These are phyloP conservation scores for Odontothrips loti DNA, from an alignment of 2,888 invertebrate genomes.

Conservation along the genomic window DNA sequence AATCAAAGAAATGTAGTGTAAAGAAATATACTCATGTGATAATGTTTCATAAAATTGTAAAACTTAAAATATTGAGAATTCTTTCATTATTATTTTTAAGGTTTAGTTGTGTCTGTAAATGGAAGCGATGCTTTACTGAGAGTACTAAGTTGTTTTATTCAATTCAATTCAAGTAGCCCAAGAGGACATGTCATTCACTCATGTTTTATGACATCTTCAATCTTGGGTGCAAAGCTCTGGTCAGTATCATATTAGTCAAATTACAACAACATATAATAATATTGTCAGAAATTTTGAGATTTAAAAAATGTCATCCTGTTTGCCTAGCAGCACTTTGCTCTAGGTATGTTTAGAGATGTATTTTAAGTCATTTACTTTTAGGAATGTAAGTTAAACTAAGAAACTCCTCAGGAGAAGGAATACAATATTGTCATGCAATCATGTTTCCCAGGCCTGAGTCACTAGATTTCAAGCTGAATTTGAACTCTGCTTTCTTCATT, in stretches of 20 bases:
- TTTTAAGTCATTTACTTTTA: not conserved
- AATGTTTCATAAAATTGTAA: not conserved
- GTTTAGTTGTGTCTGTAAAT: not conserved
- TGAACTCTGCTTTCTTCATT: too few relatives aligned
- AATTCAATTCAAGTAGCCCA: not conserved
- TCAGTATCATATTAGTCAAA: slow-evolving; percentile 23
- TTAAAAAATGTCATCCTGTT: not conserved
- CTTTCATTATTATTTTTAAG: not conserved
- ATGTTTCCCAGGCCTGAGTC: too few relatives aligned
- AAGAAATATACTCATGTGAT: not conserved
- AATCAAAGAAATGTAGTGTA: not conserved
- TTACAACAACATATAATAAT: not conserved
- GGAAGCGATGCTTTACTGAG: not conserved
- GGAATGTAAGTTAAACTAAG: too few relatives aligned
- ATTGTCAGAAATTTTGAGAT: not conserved
- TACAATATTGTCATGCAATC: too few relatives aligned
- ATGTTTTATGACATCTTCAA: not conserved
- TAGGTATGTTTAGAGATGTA: not conserved
- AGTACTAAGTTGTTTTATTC: not conserved
- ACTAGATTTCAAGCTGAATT: too few relatives aligned
- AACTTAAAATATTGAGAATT: too few relatives aligned
- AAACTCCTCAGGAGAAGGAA: too few relatives aligned
- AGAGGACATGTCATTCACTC: not conserved
- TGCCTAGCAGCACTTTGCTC: not conserved
- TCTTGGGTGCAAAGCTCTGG: slow-evolving; percentile 21